Evolutionary conservation across 2,888 invertebrate species (phyloP), one percentile per base, ranked within the genome.

Genomic region (Microplitis manilae): DNA sequence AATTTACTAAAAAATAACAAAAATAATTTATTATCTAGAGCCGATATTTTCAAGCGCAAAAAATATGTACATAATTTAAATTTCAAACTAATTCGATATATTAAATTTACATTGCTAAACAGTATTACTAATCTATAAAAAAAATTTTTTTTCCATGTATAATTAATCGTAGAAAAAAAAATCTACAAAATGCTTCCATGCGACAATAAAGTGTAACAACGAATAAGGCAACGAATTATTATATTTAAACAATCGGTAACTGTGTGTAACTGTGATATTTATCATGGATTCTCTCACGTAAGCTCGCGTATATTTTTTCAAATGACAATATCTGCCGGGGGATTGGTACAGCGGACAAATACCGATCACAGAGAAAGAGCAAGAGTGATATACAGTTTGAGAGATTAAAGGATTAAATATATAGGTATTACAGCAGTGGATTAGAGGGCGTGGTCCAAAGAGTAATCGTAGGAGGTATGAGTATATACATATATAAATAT

Each of bases 141-240:
- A 62, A 62, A 62, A 62, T 7, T 17, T 62, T 62, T 62, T 62
- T 15, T 15, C 17, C 62, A 20, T 62, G 20, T 62, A 62, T 62
- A 62, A 62, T 15, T 62, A 17, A 62, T 17, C n/a, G 20, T 17
- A 15, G 15, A 60, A 60, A 17, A 64, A 20, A 67, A 59, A 67
- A 20, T 73, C 73, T 67, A 73, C 50, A 73, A 40, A 67, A 59
- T 67, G 20, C 38, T 73, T 67, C 40, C 73, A 73, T 73, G 73
- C 67, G 60, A 67, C 50, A 73, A 59, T 65, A 62, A 30, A 65
- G 65, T 65, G 65, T 65, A 65, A 65, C 38, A 65, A 65, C 65
- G 38, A 65, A 20, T 38, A 65, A 65, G 20, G 65, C 38, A 65
- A 30, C 13, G 20, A 38, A 2, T 30, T 30, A 30, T 30, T 65